Evolutionary conservation across 2,797 vertebrate species (phyloP), one percentile per base, ranked within the genome.

Genomic region (Enteromius treurensis): DNA sequence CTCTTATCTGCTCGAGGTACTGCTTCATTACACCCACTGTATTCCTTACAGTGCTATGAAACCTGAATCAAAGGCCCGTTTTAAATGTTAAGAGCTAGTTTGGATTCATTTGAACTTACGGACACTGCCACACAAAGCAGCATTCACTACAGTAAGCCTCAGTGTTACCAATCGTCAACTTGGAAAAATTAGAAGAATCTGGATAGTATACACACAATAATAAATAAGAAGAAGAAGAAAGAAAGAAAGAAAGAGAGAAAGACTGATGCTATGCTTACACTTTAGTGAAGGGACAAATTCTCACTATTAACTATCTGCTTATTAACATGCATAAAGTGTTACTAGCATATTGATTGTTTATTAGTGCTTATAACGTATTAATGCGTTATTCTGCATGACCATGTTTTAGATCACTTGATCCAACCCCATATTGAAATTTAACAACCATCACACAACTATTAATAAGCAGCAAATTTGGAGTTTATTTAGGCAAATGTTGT

Each of bases 71-170:
- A 88, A 91, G 91, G 92, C 91, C 89, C 90, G 87, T 92, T 94
- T 93, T 93, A 94, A 92, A 94, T 93, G 93, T 94, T 95, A 94
- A 94, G 94, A 93, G 93, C 92, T 92, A 90, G 91, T 94, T 95
- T 93, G 92, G 92, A 92, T 93, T 95, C 94, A 95, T 95, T 94
- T 95, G 94, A 93, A 93, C 90, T 76, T 91, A 92, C 89, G 88
- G 90, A 91, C 88, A 77, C 89, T 90, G 86, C 89, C 91, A 90
- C 90, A 94, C 94, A 95, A 93, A 93, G 93, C 93, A 80, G 92
- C 93, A 93, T 93, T 94, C 92, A 94, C 89, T 86, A 85, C 32
- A 80, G 73, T 73, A 70, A 76, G 49, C 23, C 73, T 60, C 19
- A 19, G 51, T 7, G 26, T 5, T 26, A 29, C 49, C 37, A 45